A percentile compares a stretch with the other conserved stretches of the same genome.
Evolutionary conservation across 2,113 vertebrate genomes (phyloP).

Genomic region (Crotalus horridus): DNA sequence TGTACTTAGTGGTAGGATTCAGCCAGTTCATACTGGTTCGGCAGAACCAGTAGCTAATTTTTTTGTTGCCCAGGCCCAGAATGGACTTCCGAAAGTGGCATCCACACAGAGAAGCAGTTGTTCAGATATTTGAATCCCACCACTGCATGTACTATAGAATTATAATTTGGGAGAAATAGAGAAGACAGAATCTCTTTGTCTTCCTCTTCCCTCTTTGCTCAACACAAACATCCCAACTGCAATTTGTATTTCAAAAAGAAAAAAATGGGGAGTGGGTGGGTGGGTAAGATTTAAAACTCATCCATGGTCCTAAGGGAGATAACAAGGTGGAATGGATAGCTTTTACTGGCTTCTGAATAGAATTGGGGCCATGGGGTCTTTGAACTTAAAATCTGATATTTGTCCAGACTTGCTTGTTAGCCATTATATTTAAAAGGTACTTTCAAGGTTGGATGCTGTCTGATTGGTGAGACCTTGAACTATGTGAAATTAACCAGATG

Average conservation of each 20-base stretch:
- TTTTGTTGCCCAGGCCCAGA: too few relatives aligned
- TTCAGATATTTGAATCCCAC: too few relatives aligned
- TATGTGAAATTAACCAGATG: not conserved
- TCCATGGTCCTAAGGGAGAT: not conserved
- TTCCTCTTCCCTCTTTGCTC: not conserved
- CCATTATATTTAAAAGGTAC: not conserved
- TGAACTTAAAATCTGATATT: not conserved
- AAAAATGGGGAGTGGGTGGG: too few relatives aligned
- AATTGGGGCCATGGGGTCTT: not conserved
- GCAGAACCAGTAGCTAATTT: too few relatives aligned
- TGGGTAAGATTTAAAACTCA: not conserved
- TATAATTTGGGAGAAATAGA: not conserved
- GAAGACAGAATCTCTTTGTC: not conserved
- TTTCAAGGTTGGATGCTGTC: not conserved
- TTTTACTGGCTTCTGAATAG: not conserved
- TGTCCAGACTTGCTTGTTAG: not conserved
- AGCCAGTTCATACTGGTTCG: too few relatives aligned
- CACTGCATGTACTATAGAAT: not conserved
- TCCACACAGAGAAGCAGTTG: too few relatives aligned
- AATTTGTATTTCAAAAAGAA: not conserved
- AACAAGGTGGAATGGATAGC: not conserved
- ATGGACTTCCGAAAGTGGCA: too few relatives aligned
- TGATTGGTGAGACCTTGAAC: not conserved
- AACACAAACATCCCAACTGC: not conserved
- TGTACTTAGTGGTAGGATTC: not conserved